Evolutionary conservation across 2,113 vertebrate species (phyloP), one percentile per base, ranked within the genome.

Genomic region (Phylloscopus whistleri): DNA sequence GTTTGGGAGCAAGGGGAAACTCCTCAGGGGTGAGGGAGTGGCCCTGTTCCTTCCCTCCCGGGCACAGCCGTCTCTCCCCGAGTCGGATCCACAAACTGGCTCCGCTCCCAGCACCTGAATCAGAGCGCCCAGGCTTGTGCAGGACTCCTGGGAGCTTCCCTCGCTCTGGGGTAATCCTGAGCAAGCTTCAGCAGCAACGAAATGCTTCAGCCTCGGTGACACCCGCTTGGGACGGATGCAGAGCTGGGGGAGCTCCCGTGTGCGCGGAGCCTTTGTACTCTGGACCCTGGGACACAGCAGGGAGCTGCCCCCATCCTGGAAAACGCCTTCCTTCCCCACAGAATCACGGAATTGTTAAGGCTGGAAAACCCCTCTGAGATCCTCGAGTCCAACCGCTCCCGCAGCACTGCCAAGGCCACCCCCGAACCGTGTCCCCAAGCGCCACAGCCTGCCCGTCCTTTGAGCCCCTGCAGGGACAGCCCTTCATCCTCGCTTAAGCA

Each of bases 201-300:
- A 60, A 39, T 0, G 5, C 8, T 73, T 2, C 2, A 17, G 16
- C 63, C 72, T 20, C 52, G 4, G 55, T 1, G 16, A 27, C 59
- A 19, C 1, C 3, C 33, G 43, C 55, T 3, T 5, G 63, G 77
- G 19, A 15, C 0, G 1, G 37, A 15, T 1, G 2, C 27, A 6
- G 90, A 46, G 59, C 48, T 4, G 0, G 51, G 46, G 10, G 84
- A 73, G 70, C 62, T 6, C 1, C 31, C 3, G 30, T 15, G 66
- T 5, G 53, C 48, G 20, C 8, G 1, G 17, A 63, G 39, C 69
- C 80, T 52, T 44, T 43, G 49, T 49, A 6, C 56, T 26, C 8
- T 1, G 35, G 37, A 81, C 37, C 39, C 52, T 3, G 56, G 48
- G 46, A 33, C 17, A 5, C 1, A 16, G 3, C n/a, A 10, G 58